phyloP scores from a whole-genome alignment of 2,888 invertebrate species.

The Mayetiola destructor region DNA sequence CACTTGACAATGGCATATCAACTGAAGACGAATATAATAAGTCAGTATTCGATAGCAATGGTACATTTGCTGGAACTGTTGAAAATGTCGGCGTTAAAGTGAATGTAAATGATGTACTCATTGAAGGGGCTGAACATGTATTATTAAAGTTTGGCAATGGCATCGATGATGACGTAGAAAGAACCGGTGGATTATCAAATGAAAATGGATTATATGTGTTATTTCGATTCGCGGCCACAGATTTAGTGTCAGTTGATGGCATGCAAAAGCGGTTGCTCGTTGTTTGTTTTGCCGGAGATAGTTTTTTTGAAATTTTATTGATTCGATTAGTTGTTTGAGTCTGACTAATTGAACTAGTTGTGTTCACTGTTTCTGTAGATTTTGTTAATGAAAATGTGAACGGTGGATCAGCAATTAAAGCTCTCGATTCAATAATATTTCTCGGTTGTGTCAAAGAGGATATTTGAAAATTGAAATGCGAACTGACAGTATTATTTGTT shows the following conservation, averaged over 20 bases:
- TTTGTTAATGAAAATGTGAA: slow-evolving; percentile 14
- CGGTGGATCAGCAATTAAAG: neutral
- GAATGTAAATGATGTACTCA: slow-evolving; percentile 5
- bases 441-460: neutral
- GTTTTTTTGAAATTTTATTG: neutral
- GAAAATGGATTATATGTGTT: slow-evolving; percentile 12
- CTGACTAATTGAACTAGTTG: neutral
- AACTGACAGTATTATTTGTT: neutral
- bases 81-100: slow-evolving; percentile 1
- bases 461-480: slow-evolving; percentile 2
- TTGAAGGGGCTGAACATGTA: neutral
- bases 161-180: neutral
- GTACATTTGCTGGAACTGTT: neutral
- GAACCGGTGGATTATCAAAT: slow-evolving; percentile 7
- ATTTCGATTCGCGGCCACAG: neutral
- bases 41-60: neutral
- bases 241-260: neutral
- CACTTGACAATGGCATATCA: neutral
- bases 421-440: neutral
- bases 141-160: neutral
- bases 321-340: neutral
- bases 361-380: neutral
- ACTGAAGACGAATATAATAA: neutral
- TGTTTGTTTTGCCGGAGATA: neutral
- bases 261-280: neutral